Evolutionary conservation across 2,113 vertebrate species (phyloP).

Genomic region (Amphiprion percula): DNA sequence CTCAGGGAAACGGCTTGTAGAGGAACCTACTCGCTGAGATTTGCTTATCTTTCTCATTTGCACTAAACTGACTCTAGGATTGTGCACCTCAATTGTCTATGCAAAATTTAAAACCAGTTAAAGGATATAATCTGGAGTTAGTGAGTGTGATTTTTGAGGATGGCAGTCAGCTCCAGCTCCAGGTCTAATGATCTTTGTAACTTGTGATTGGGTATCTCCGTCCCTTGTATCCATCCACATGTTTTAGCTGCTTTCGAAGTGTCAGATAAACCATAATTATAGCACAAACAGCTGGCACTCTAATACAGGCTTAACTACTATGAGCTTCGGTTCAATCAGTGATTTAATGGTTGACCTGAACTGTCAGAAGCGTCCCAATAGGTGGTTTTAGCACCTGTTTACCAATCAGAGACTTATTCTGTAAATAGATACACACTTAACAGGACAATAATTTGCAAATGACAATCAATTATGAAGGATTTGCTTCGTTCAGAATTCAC

Average conservation of each 20-base stretch:
- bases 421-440: not conserved
- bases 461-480: slow-evolving; percentile 68
- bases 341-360: slow-evolving; percentile 5
- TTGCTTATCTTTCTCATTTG: slow-evolving; percentile 53
- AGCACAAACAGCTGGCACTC: not conserved
- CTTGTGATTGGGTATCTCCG: no score
- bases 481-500: slow-evolving; percentile 19
- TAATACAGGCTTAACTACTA: not conserved
- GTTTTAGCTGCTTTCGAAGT: no score
- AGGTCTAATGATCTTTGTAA: no score
- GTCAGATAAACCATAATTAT: not conserved
- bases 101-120: slow-evolving; percentile 29
- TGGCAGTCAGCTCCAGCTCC: no score
- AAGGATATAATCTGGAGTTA: not conserved
- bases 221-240: slow-evolving; percentile 3
- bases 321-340: slow-evolving; percentile 1
- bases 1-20: not conserved
- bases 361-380: slow-evolving; percentile 11
- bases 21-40: slow-evolving; percentile 2
- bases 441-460: slow-evolving; percentile 51
- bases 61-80: slow-evolving; percentile 9
- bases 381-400: slow-evolving; percentile 12
- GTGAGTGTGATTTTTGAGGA: not conserved
- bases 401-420: not conserved
- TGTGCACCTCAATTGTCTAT: slow-evolving; percentile 30